Base-by-base conservation (phyloP, 2,888 invertebrate species). In the Agonopterix alstromeriana region DNA sequence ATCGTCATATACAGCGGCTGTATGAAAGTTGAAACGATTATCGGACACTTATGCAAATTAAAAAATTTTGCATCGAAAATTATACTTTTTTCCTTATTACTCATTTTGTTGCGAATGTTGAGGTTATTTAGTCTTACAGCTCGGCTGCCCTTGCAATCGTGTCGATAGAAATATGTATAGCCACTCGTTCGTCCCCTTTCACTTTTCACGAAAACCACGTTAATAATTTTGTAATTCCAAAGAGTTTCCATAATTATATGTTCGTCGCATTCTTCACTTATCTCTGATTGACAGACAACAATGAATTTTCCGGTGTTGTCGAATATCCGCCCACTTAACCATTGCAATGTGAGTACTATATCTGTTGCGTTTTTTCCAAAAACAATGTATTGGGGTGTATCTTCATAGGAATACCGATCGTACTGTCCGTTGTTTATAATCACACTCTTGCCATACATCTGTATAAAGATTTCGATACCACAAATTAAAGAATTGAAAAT, bases 231-330 rank as follows among this genome's bases (percentile, higher is more conserved):
- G 47, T 70, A 56, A 38, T 68, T 51, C 84, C 82, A 85, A 38
- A 83, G 69, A 2, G 68, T 47, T 46, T 61, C 46, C 12, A 76
- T 65, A 5, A 75, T 73, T 46, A 63, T 53, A 2, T 48, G 46
- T 58, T 82, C 80, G 49, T 79, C 62, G 51, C 85, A 86, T 27
- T 73, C 60, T n/a, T 48, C 40, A 2, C 44, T 36, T 38, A 54
- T 46, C 41, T 56, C 43, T 5, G 78, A 77, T 53, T 71, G 63
- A 50, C 86, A 85, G 45, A 80, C 54, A 8, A 83, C 58, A n/a
- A 85, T 69, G 52, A 67, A 78, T 52, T 70, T 75, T 0, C 82
- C 82, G 0, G 74, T 77, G 49, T 77, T 84, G 52, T 79, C 75
- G 46, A 78, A 77, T 49, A 67, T 50, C 46, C 68, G 61, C 7